Evolutionary conservation across 2,113 vertebrate genomes (phyloP).

Genomic region (Dissostichus mawsoni): DNA sequence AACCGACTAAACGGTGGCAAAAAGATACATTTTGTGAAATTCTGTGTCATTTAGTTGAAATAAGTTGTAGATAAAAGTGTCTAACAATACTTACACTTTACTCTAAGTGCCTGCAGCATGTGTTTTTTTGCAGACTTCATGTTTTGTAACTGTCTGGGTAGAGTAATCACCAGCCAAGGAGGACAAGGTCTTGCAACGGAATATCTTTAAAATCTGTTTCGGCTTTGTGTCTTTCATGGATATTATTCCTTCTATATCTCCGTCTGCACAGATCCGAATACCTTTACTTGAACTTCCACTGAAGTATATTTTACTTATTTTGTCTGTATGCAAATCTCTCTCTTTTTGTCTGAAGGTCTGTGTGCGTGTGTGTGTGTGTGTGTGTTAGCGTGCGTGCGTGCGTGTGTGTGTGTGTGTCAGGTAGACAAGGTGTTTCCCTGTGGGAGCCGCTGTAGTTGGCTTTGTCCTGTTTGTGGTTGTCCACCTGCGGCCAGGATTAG

Average conservation of each 20-base stretch:
- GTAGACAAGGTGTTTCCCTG: slow-evolving; percentile 17
- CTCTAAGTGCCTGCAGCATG: not conserved
- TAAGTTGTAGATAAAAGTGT: not conserved
- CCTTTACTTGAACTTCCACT: slow-evolving; percentile 12
- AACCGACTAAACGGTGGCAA: too few species aligned
- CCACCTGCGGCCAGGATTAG: slow-evolving; percentile 27
- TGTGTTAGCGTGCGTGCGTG: not conserved
- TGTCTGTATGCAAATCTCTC: not conserved
- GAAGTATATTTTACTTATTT: not conserved
- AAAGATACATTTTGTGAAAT: too few species aligned
- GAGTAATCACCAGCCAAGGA: not conserved
- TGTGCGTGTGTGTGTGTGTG: not conserved
- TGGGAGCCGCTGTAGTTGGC: not conserved
- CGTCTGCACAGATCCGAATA: not conserved
- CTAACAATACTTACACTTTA: too few species aligned
- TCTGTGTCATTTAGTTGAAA: slow-evolving; percentile 20
- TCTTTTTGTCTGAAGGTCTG: not conserved
- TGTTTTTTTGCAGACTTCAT: not conserved
- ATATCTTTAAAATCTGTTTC: not conserved
- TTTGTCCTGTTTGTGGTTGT: slow-evolving; percentile 21
- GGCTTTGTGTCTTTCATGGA: not conserved
- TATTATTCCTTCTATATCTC: slow-evolving; percentile 9
- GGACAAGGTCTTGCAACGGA: not conserved
- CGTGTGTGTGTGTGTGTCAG: slow-evolving; percentile 5
- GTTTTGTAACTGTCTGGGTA: not conserved